Conservation (phyloP, 2,113 vertebrate genomes). For the Forbesichthys agassizii region DNA sequence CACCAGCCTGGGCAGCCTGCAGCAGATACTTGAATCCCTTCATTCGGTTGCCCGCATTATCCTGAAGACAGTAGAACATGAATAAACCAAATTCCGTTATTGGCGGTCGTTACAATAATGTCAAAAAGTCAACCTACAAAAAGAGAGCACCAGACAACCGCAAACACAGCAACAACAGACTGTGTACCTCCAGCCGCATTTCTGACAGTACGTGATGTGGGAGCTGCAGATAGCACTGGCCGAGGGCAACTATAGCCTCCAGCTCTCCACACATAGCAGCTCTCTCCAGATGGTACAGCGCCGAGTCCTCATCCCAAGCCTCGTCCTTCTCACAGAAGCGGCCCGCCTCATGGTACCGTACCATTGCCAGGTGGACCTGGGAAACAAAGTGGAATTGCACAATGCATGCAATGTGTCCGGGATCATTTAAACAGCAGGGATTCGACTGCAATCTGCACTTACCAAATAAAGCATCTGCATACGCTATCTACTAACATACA, state of each 20-base stretch:
- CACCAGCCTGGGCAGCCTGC: constrained; percentile 90
- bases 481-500: background rate
- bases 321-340: constrained; percentile 91
- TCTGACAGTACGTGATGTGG: constrained; percentile 92
- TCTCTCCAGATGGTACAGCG: constrained; percentile 90
- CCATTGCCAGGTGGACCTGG: constrained; percentile 96
- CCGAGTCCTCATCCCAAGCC: constrained; percentile 87
- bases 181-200: constrained; percentile 82
- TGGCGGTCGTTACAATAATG: background rate
- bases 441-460: too few relatives aligned
- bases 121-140: background rate
- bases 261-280: constrained; percentile 93
- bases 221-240: constrained; percentile 88
- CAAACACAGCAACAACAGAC: too few relatives aligned
- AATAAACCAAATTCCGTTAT: background rate
- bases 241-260: constrained; percentile 90
- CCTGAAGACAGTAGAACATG: constrained; percentile 67
- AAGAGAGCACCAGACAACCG: background rate
- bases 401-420: too few relatives aligned
- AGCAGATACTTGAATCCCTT: constrained; percentile 90
- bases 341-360: constrained; percentile 90
- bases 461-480: background rate
- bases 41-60: constrained; percentile 83
- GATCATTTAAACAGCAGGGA: background rate
- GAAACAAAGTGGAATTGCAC: background rate